phyloP scores from a whole-genome alignment of 2,797 vertebrate species.

The Enteromius argenteus region DNA sequence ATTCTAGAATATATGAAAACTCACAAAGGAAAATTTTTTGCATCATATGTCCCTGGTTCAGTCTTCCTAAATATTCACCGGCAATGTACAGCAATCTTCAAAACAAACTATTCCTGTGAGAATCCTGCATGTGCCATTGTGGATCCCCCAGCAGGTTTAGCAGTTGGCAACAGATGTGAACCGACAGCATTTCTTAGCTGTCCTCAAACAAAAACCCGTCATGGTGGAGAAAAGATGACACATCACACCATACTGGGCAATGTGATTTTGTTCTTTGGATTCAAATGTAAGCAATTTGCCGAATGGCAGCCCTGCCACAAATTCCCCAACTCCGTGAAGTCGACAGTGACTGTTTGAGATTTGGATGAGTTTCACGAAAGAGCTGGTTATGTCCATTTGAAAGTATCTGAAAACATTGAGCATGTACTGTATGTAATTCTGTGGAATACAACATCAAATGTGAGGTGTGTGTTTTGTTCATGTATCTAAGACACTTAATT shows the following conservation, averaged over 20 bases:
- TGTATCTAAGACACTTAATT: background rate
- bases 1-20: background rate
- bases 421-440: background rate
- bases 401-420: background rate
- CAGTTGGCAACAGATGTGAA: constrained; percentile 4
- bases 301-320: constrained; percentile 5
- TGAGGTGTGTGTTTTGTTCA: background rate
- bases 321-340: background rate
- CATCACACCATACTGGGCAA: background rate
- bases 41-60: background rate
- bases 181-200: background rate
- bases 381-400: background rate
- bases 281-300: background rate
- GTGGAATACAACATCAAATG: background rate
- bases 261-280: constrained; percentile 6
- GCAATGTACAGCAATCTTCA: background rate
- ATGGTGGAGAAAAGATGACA: constrained; percentile 20
- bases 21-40: background rate
- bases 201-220: constrained; percentile 21
- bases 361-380: background rate
- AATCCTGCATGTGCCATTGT: background rate
- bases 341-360: background rate
- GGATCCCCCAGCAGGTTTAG: constrained; percentile 2
- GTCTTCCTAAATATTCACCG: background rate
- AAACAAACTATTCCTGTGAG: background rate